These are phyloP conservation scores for Muscicapa striata DNA, from an alignment of 2,797 vertebrate genomes.

Conservation along the genomic window DNA sequence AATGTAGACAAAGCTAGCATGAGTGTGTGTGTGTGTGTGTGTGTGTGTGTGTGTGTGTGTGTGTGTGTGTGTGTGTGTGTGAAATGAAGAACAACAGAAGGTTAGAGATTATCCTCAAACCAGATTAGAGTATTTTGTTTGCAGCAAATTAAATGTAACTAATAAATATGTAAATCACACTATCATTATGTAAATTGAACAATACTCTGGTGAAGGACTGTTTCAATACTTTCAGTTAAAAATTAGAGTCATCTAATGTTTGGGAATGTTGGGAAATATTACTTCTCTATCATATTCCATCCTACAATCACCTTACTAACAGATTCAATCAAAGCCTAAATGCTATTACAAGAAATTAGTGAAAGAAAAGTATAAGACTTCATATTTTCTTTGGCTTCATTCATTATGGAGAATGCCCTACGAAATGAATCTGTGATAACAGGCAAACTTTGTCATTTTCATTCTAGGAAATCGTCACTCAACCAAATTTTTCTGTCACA, in stretches of 20 bases:
- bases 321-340: background rate
- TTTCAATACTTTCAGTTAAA: slow-evolving; percentile 29
- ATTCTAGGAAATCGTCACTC: background rate
- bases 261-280: background rate
- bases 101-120: slow-evolving; percentile 27
- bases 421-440: background rate
- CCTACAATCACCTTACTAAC: background rate
- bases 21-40: background rate
- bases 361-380: background rate
- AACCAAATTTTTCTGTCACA: background rate
- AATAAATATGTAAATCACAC: slow-evolving; percentile 50
- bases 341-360: background rate
- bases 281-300: background rate
- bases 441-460: background rate
- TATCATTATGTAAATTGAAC: slow-evolving; percentile 33
- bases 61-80: background rate
- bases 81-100: slow-evolving; percentile 4
- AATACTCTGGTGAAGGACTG: background rate
- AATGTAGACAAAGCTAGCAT: background rate
- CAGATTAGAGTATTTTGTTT: slow-evolving; percentile 22
- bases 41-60: background rate
- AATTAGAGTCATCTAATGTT: background rate
- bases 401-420: background rate
- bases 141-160: slow-evolving; percentile 19
- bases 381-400: background rate